Evolutionary conservation across 2,113 vertebrate species (phyloP).

Genomic region (Phylloscopus trochiloides): DNA sequence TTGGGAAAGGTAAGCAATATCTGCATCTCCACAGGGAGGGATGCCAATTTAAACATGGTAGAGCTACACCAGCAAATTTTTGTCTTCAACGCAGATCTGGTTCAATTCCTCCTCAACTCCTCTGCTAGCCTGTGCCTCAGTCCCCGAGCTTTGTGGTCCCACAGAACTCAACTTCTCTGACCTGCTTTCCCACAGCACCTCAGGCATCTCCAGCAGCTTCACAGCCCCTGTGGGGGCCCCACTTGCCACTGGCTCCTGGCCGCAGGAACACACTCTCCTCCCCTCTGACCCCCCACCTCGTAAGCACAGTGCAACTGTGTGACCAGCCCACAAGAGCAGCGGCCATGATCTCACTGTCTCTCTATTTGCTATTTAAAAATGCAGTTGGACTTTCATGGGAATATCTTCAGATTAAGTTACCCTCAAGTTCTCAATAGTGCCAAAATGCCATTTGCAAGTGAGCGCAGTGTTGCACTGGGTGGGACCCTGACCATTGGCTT

Average conservation of each 20-base stretch:
- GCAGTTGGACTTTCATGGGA: not conserved
- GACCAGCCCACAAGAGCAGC: rapidly evolving
- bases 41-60: not conserved
- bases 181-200: not conserved
- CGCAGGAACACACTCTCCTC: not conserved
- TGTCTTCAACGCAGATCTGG: not conserved
- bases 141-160: not conserved
- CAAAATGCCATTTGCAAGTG: not conserved
- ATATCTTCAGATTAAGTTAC: conserved; percentile 32
- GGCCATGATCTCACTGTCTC: conserved; percentile 43
- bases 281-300: rapidly evolving
- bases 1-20: not conserved
- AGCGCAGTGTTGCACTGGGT: rapidly evolving
- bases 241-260: rapidly evolving
- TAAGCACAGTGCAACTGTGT: not conserved
- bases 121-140: not conserved
- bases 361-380: conserved; percentile 51
- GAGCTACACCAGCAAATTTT: not conserved
- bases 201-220: not conserved
- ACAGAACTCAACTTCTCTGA: not conserved
- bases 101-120: not conserved
- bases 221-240: not conserved
- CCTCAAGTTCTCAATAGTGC: not conserved
- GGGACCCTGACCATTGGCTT: rapidly evolving
- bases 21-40: not conserved